phyloP scores from a whole-genome alignment of 1,140 invertebrate genomes.

The Tigriopus japonicus region DNA sequence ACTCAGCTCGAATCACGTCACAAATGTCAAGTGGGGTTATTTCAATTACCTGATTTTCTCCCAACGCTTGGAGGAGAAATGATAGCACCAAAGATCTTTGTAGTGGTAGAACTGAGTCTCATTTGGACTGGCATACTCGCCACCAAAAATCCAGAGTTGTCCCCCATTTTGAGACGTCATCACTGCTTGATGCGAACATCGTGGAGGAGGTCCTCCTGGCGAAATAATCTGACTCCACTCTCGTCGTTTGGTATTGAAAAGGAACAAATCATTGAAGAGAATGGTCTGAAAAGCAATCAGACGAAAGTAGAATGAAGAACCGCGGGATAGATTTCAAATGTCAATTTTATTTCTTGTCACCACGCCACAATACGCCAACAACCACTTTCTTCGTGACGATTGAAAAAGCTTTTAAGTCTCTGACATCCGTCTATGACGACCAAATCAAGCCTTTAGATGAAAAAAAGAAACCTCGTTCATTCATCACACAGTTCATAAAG shows the following conservation, averaged over 20 bases:
- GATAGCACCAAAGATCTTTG: slow-evolving; percentile 72
- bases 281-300: slow-evolving; percentile 37
- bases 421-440: too few relatives aligned
- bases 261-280: slow-evolving; percentile 7
- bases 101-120: slow-evolving; percentile 88
- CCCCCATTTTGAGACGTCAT: slow-evolving; percentile 38
- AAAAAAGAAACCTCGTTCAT: too few relatives aligned
- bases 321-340: too few relatives aligned
- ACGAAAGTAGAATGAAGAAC: too few relatives aligned
- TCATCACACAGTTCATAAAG: too few relatives aligned
- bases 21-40: not conserved
- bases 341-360: too few relatives aligned
- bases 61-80: slow-evolving; percentile 59
- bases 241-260: slow-evolving; percentile 32
- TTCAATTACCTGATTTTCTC: slow-evolving; percentile 42
- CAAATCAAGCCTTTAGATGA: too few relatives aligned
- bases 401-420: too few relatives aligned
- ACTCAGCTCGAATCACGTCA: not conserved
- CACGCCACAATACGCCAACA: too few relatives aligned
- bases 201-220: slow-evolving; percentile 56
- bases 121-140: slow-evolving; percentile 71
- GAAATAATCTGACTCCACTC: slow-evolving; percentile 59
- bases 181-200: slow-evolving; percentile 55
- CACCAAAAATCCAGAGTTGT: slow-evolving; percentile 60
- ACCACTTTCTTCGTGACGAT: too few relatives aligned